These are phyloP conservation scores for Clanis bilineata DNA, from an alignment of 2,888 invertebrate species.

Conservation along the genomic window DNA sequence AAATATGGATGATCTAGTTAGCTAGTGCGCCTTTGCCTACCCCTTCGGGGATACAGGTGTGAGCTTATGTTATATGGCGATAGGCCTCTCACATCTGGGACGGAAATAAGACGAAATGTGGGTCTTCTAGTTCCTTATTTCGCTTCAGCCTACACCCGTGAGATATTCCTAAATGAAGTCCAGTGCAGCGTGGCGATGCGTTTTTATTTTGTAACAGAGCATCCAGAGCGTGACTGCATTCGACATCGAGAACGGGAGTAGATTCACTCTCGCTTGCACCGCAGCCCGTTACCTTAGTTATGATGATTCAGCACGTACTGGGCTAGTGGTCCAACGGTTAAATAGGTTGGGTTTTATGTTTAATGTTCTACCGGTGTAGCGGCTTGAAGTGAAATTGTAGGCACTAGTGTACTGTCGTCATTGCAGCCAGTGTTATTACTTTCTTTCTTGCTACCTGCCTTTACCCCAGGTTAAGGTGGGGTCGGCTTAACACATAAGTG, in stretches of 20 bases:
- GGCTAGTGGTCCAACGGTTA: not conserved
- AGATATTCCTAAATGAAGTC: not conserved
- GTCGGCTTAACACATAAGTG: no score
- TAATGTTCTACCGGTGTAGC: not conserved
- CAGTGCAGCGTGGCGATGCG: not conserved
- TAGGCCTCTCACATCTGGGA: no score
- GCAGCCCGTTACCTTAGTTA: constrained; percentile 14
- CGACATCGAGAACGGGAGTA: constrained; percentile 13
- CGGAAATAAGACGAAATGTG: no score
- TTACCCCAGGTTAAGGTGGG: no score
- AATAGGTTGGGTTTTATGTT: not conserved
- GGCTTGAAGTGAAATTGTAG: not conserved
- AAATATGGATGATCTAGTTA: no score
- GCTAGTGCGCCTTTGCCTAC: no score
- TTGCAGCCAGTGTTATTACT: no score
- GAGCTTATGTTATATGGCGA: no score
- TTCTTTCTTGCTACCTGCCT: no score
- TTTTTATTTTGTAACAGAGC: not conserved
- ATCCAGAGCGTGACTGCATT: constrained; percentile 16
- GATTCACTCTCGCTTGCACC: constrained; percentile 16
- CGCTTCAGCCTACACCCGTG: not conserved
- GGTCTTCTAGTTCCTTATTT: not conserved
- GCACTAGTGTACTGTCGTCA: no score
- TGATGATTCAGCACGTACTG: constrained; percentile 2
- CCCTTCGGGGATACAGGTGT: no score